Base-by-base conservation (phyloP, 2,888 invertebrate species). In the Byasa hedistus region DNA sequence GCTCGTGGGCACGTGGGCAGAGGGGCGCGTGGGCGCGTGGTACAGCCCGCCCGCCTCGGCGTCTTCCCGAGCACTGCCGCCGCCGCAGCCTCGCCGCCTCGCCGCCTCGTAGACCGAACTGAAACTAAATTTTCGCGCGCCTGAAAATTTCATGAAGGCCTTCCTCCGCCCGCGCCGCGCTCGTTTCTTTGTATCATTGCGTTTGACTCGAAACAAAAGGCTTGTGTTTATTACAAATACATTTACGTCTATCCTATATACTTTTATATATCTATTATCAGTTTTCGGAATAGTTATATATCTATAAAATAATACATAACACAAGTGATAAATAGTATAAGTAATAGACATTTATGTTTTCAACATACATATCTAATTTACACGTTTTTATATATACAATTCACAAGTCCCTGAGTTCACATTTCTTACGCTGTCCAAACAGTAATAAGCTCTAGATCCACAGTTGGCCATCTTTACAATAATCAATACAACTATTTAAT, bases 21-120 rank as follows among this genome's bases (percentile, higher is more conserved):
- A 7, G 27, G 4, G 27, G 27, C 27, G 27, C 27, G 27, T 8
- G 5, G 27, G 27, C 27, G 27, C 27, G 27, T 27, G 27, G 69
- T 65, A 22, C 73, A 84, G 80, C 77, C 86, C 85, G 84, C 82
- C 84, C 81, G 68, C 72, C 75, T 73, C 79, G 70, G 76, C 82
- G 80, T 73, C 77, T 68, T 69, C 71, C 75, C 76, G 75, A 71
- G 73, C 73, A 89, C 89, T 87, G 84, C 85, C 86, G 88, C 82
- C 85, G 84, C 82, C 85, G 78, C 67, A 64, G 64, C 63, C 58
- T 59, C 63, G 51, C 39, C 61, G n/a, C n/a, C 32, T 10, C 32
- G 7, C 32, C 8, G 8, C 8, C 32, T 10, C 10, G 8, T 32
- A 7, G 51, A 66, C 66, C 69, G 70, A 71, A 75, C 78, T 77